phyloP scores from a whole-genome alignment of 1,140 invertebrate species.

The Anastrepha ludens region DNA sequence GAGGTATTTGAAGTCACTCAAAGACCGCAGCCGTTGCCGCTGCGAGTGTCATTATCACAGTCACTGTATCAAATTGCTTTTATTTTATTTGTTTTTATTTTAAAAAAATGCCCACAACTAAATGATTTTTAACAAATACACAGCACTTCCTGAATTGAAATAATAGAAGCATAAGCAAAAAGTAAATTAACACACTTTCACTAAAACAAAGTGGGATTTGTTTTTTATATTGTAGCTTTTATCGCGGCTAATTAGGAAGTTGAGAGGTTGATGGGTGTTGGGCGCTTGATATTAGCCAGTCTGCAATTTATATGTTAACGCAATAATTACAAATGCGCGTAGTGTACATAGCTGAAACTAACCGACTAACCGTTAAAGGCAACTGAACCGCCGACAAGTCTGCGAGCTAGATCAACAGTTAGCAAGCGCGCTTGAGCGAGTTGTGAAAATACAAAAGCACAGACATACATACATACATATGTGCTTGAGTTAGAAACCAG shows the following conservation, averaged over 20 bases:
- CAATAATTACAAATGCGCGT: background rate
- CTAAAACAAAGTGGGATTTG: background rate
- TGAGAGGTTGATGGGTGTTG: background rate
- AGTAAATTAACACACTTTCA: slow-evolving; percentile 33
- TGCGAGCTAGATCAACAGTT: background rate
- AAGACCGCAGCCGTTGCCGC: background rate
- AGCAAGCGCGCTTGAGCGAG: background rate
- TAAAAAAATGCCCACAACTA: background rate
- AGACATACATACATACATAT: too few species aligned
- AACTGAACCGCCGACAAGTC: background rate
- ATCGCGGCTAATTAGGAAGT: slow-evolving; percentile 32
- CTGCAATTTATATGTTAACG: background rate
- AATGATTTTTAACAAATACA: background rate
- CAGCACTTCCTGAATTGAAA: background rate
- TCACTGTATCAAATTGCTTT: background rate
- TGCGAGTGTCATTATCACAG: background rate
- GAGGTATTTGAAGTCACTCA: background rate
- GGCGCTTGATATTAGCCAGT: background rate
- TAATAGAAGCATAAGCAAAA: background rate
- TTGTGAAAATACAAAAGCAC: too few species aligned
- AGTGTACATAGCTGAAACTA: too few species aligned
- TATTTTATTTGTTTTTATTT: too few species aligned
- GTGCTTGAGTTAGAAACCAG: too few species aligned
- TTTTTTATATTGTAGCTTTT: background rate
- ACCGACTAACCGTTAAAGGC: slow-evolving; percentile 14